Conservation (phyloP, 2,797 vertebrate species). For the Anguilla pacifica region DNA sequence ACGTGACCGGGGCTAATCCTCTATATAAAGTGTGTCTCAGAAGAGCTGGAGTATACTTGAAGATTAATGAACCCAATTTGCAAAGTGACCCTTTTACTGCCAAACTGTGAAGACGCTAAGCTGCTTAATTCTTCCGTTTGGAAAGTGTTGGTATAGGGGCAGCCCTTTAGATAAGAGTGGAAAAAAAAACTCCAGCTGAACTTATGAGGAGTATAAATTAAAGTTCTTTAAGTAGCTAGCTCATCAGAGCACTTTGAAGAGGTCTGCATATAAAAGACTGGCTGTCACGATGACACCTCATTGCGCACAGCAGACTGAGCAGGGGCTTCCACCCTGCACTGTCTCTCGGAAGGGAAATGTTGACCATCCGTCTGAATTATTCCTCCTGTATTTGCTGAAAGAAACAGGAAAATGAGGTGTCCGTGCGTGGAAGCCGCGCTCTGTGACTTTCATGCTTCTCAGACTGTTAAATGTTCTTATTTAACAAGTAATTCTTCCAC, state of each 20-base stretch:
- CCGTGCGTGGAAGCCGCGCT: background rate
- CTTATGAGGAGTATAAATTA: slow-evolving; percentile 32
- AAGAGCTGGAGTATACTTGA: slow-evolving; percentile 29
- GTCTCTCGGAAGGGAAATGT: slow-evolving; percentile 1
- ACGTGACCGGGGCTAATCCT: slow-evolving; percentile 26
- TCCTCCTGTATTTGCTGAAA: slow-evolving; percentile 11
- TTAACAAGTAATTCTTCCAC: background rate
- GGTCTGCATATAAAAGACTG: slow-evolving; percentile 8
- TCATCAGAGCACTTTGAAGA: slow-evolving; percentile 3
- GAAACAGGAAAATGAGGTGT: background rate
- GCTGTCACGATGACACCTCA: background rate
- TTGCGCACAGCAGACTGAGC: background rate
- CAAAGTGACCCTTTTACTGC: slow-evolving; percentile 38
- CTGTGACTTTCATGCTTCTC: background rate
- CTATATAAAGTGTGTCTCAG: slow-evolving; percentile 14
- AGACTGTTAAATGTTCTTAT: background rate
- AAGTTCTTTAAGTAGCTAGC: slow-evolving; percentile 26
- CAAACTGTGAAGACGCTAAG: slow-evolving; percentile 27
- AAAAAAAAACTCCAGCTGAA: slow-evolving; percentile 15
- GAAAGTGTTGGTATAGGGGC: slow-evolving; percentile 26
- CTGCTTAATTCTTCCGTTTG: slow-evolving; percentile 21
- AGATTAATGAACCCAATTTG: slow-evolving; percentile 41
- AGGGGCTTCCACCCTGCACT: background rate
- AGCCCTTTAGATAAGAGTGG: slow-evolving; percentile 30
- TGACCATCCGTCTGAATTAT: slow-evolving; percentile 8